Conservation (phyloP, 35 echinoderm and acorn worm genomes). For the Heliocidaris tuberculata region DNA sequence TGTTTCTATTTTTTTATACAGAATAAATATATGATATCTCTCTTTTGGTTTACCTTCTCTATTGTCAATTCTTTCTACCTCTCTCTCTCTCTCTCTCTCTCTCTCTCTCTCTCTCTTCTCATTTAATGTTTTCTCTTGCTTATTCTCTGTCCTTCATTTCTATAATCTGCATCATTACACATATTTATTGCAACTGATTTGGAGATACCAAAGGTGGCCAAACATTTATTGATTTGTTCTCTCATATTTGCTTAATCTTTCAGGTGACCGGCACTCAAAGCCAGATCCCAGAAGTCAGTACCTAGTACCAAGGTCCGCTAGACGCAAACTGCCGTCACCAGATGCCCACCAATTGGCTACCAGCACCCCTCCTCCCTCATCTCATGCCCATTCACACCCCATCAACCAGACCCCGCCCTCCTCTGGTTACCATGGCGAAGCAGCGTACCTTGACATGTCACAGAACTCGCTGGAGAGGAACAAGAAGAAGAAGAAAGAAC, state of each 20-base stretch:
- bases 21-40: too few species aligned
- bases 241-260: neutral
- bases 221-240: neutral
- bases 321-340: neutral
- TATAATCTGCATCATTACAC: too few species aligned
- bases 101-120: too few species aligned
- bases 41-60: too few species aligned
- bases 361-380: neutral
- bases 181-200: too few species aligned
- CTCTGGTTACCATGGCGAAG: neutral
- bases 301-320: neutral
- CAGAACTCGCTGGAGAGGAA: conserved; percentile 43
- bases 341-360: neutral
- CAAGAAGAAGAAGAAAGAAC: conserved; percentile 5
- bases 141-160: too few species aligned
- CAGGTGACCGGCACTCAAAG: neutral
- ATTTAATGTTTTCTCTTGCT: too few species aligned
- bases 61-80: too few species aligned
- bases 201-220: too few species aligned
- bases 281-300: neutral
- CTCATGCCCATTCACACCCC: neutral
- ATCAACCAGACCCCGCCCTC: neutral
- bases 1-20: too few species aligned
- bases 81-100: too few species aligned
- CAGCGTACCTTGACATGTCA: conserved; percentile 38